phyloP scores from a whole-genome alignment of 2,113 vertebrate genomes.

The Oxygymnocypris stewartii region DNA sequence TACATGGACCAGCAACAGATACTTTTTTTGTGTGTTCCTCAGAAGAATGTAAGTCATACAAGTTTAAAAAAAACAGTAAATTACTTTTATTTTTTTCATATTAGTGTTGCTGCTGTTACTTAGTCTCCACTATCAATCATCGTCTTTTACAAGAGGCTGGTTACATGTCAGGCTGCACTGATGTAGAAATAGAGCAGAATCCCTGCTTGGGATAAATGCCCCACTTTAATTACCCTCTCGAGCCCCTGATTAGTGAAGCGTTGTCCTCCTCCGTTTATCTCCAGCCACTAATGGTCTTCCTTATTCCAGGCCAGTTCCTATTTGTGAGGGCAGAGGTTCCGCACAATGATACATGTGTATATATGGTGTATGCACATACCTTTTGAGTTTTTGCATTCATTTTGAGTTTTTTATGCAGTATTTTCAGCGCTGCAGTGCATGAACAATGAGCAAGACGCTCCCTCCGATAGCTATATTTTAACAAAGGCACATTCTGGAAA shows the following conservation, averaged over 20 bases:
- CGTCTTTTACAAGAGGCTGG: neutral
- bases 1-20: neutral
- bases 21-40: neutral
- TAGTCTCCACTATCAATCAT: neutral
- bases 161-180: neutral
- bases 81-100: neutral
- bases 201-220: conserved; percentile 41
- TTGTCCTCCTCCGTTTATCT: conserved; percentile 6
- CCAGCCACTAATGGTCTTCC: neutral
- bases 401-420: neutral
- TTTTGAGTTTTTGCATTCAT: neutral
- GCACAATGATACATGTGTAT: too few relatives aligned
- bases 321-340: neutral
- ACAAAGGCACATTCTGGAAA: conserved; percentile 5
- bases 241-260: conserved; percentile 24
- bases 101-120: neutral
- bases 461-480: neutral
- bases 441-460: neutral
- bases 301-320: neutral
- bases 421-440: neutral
- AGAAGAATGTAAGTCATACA: neutral
- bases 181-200: conserved; percentile 40
- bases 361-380: neutral
- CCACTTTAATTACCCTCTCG: conserved; percentile 37
- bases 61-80: neutral